Conservation (phyloP, 1,140 invertebrate genomes). For the Drosophila kurseongensis region DNA sequence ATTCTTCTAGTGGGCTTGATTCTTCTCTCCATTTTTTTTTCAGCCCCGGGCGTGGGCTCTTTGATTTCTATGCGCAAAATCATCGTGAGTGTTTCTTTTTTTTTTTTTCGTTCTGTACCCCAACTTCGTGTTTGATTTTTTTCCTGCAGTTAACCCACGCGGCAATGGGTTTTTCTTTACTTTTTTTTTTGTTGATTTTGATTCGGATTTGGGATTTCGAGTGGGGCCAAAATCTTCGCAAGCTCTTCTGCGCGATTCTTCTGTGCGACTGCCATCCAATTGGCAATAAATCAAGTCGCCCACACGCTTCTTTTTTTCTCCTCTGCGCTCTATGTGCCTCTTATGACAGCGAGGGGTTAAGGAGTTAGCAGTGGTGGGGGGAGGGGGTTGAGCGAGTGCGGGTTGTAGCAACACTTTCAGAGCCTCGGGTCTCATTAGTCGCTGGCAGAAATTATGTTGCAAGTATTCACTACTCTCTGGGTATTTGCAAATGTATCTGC, state of each 20-base stretch:
- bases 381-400: background rate
- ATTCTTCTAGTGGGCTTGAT: constrained; percentile 6
- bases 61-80: constrained; percentile 30
- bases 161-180: constrained; percentile 4
- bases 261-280: constrained; percentile 51
- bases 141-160: constrained; percentile 34
- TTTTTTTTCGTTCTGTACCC: background rate
- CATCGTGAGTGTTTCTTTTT: constrained; percentile 36
- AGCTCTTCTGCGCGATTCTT: constrained; percentile 36
- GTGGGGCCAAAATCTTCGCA: constrained; percentile 11
- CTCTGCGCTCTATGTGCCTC: background rate
- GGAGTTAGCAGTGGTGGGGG: background rate
- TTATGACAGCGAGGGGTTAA: constrained; percentile 48
- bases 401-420: constrained; percentile 18
- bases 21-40: background rate
- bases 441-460: constrained; percentile 35
- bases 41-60: constrained; percentile 31
- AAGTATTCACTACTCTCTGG: background rate
- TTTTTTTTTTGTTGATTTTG: constrained; percentile 17
- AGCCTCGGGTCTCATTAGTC: constrained; percentile 45
- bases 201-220: constrained; percentile 36
- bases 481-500: constrained; percentile 13
- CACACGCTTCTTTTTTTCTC: constrained; percentile 47
- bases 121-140: constrained; percentile 11
- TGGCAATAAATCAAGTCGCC: constrained; percentile 81